These are phyloP conservation scores for Leuciscus waleckii DNA, from an alignment of 2,797 vertebrate genomes.

Conservation along the genomic window DNA sequence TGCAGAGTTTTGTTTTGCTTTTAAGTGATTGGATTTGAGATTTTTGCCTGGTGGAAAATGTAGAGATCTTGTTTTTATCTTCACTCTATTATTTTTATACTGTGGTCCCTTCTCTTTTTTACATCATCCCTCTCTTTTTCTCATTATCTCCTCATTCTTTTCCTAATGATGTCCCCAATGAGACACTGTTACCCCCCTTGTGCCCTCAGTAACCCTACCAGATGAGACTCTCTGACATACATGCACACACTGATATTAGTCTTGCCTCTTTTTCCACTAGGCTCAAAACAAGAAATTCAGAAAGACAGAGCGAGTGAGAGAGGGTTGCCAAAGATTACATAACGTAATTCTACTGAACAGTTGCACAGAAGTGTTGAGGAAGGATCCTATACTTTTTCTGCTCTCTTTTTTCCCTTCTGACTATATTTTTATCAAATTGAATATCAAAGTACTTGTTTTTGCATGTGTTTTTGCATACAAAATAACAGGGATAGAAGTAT, in stretches of 20 bases:
- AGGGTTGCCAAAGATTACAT: conserved; percentile 21
- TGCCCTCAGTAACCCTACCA: conserved; percentile 12
- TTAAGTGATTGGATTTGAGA: neutral
- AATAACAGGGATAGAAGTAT: neutral
- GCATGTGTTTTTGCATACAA: neutral
- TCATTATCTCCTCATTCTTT: neutral
- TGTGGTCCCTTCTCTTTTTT: neutral
- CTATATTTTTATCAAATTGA: neutral
- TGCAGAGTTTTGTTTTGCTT: neutral
- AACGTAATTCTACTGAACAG: neutral
- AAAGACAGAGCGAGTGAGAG: neutral
- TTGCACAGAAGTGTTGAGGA: conserved; percentile 40
- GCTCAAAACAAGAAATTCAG: conserved; percentile 13
- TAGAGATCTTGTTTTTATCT: conserved; percentile 1
- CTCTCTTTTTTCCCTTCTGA: neutral
- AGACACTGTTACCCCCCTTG: conserved; percentile 29
- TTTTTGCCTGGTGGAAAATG: neutral
- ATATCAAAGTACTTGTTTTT: neutral
- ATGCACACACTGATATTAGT: conserved; percentile 14
- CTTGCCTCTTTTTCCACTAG: conserved; percentile 22
- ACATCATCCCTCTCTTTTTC: conserved; percentile 1
- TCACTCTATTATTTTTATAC: neutral
- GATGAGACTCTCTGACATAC: conserved; percentile 39
- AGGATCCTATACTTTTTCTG: neutral
- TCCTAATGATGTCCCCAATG: conserved; percentile 59